Percentiles rank a stretch among this genome's conserved stretches.
Evolutionary conservation across 2,113 vertebrate species (phyloP).

Genomic region (Etheostoma spectabile): DNA sequence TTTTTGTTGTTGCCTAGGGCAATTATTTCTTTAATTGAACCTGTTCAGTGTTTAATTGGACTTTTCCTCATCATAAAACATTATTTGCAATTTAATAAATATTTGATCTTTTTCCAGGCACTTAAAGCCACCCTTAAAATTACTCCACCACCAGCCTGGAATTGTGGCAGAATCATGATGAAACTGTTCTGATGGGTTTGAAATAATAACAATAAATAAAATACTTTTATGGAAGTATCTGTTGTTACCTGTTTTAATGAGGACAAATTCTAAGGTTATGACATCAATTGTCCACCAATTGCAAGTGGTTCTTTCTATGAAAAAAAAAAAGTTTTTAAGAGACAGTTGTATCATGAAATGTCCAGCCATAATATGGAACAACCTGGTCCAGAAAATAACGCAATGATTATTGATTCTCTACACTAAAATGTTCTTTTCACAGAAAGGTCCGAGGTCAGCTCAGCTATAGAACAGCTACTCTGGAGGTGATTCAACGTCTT

Average conservation of each 20-base stretch:
- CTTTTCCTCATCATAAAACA: conserved; percentile 67
- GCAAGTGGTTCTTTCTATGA: background rate
- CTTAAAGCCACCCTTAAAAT: conserved; percentile 44
- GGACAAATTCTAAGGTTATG: conserved; percentile 29
- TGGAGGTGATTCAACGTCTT: background rate
- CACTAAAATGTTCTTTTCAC: background rate
- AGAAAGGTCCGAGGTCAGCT: conserved; percentile 20
- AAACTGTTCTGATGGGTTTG: conserved; percentile 14
- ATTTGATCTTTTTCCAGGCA: conserved; percentile 58
- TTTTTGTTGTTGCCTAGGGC: conserved; percentile 62
- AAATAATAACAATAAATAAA: conserved; percentile 26
- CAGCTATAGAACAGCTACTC: background rate
- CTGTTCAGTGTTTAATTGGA: conserved; percentile 74
- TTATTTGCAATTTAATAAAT: conserved; percentile 70
- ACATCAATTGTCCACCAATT: conserved; percentile 14
- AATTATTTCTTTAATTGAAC: conserved; percentile 78
- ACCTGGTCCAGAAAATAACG: background rate
- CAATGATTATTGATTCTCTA: background rate
- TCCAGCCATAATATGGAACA: conserved; percentile 11
- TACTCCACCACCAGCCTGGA: conserved; percentile 6
- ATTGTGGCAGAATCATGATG: conserved; percentile 33
- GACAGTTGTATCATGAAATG: background rate
- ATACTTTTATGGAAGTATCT: conserved; percentile 10
- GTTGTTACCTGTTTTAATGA: conserved; percentile 52
- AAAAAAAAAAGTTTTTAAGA: conserved; percentile 17